Evolutionary conservation across 2,888 invertebrate species (phyloP), one percentile per base, ranked within the genome.

Genomic region (Euplagia quadripunctaria): DNA sequence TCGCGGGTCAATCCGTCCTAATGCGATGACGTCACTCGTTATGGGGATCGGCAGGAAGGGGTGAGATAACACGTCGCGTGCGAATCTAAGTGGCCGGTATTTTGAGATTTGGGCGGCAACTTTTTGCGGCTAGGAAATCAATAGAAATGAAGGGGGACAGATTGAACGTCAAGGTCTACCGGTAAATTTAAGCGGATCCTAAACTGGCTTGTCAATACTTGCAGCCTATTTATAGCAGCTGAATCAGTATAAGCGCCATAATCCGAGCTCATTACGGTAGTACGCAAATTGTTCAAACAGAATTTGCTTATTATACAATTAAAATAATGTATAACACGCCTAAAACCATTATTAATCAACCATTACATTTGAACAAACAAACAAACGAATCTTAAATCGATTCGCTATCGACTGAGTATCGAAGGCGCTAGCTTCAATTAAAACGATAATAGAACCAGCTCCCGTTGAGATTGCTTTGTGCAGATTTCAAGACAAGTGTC

Each of bases 21-120:
- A 89, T 87, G 88, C 82, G 83, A 81, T 91, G 91, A 90, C 91
- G 91, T 91, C 90, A 90, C 77, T 46, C 73, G 72, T 74, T 49
- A 46, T 41, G 43, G 75, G 72, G 76, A 69, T 58, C 20, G 76
- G 75, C 78, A 68, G 73, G 76, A 78, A 80, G 79, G 84, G 84
- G 82, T 84, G 82, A 82, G 80, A 82, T 79, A 77, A 75, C 78
- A 75, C 74, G 76, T 64, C 65, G 81, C 81, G 81, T 77, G 80
- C 77, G 78, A 80, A 82, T 79, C 76, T 80, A 70, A 76, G 78
- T 75, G 77, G 74, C 58, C 73, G 77, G 70, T 79, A 78, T 75
- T 80, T 82, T 77, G 71, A 73, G 78, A 76, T 77, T 76, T 74
- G 73, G 73, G 78, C 74, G 81, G 20, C 64, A 49, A 52, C 41